phyloP scores from a whole-genome alignment of 2,888 invertebrate species.

The Crematogaster levior region DNA sequence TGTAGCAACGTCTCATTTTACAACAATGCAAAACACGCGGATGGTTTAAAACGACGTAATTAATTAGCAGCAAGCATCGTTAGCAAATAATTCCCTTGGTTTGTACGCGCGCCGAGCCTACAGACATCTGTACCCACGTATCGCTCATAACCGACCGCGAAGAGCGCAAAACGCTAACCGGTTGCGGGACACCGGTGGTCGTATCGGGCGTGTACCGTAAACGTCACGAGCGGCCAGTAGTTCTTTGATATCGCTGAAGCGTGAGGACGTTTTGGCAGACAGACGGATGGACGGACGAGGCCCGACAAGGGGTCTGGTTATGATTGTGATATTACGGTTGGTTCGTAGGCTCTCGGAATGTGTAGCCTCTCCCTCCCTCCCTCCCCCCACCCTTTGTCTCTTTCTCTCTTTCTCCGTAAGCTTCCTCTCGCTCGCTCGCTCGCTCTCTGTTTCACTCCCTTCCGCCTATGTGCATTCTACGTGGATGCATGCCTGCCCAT shows the following conservation, averaged over 20 bases:
- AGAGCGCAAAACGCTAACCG: constrained; percentile 58
- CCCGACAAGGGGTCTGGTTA: constrained; percentile 81
- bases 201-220: constrained; percentile 64
- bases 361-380: constrained; percentile 45
- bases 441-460: constrained; percentile 55
- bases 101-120: constrained; percentile 1
- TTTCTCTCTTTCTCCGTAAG: constrained; percentile 48
- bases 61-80: constrained; percentile 29
- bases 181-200: constrained; percentile 58
- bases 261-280: constrained; percentile 83
- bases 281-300: constrained; percentile 71
- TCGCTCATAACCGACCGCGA: constrained; percentile 46
- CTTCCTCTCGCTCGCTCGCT: constrained; percentile 53
- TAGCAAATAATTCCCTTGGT: constrained; percentile 24
- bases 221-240: constrained; percentile 74
- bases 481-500: constrained; percentile 81
- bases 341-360: constrained; percentile 82
- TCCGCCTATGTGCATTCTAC: constrained; percentile 69
- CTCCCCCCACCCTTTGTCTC: constrained; percentile 27
- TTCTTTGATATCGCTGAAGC: constrained; percentile 85
- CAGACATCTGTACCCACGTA: background rate
- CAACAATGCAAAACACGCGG: background rate
- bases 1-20: background rate
- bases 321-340: constrained; percentile 85
- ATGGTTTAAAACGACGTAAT: constrained; percentile 12